Conservation (phyloP, 2,797 vertebrate genomes). For the Pseudotriccus pelzelni region DNA sequence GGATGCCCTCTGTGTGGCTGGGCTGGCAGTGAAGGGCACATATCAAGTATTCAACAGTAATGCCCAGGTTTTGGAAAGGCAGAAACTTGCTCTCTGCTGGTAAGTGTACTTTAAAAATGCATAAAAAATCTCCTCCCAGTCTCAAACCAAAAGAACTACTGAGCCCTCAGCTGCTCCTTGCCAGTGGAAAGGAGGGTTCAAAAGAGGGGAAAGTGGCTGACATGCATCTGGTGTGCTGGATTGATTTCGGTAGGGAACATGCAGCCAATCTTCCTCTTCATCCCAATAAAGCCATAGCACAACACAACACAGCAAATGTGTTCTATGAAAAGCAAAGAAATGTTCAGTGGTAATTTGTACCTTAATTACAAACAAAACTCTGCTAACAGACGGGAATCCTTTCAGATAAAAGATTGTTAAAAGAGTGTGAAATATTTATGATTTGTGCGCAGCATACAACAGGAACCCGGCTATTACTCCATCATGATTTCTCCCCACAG, state of each 20-base stretch:
- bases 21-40: neutral
- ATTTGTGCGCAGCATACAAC: neutral
- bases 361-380: conserved; percentile 39
- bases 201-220: neutral
- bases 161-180: neutral
- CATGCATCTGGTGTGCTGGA: neutral
- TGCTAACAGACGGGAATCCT: neutral
- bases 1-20: too few relatives aligned
- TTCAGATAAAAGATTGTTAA: neutral
- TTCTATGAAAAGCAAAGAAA: neutral
- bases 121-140: neutral
- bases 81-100: neutral
- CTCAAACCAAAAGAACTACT: neutral
- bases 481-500: neutral
- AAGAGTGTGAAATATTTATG: conserved; percentile 47
- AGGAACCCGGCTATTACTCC: neutral
- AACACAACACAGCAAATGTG: neutral
- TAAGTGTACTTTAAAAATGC: neutral
- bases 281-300: accelerated
- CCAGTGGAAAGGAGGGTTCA: neutral
- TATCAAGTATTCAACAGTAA: neutral
- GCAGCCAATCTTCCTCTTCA: neutral
- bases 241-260: neutral
- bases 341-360: conserved; percentile 17
- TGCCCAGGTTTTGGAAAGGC: neutral